A percentile compares a stretch with the other conserved stretches of the same genome.
These are phyloP conservation scores for Budorcas taxicolor DNA, from an alignment of 2,113 vertebrate genomes.

Conservation along the genomic window DNA sequence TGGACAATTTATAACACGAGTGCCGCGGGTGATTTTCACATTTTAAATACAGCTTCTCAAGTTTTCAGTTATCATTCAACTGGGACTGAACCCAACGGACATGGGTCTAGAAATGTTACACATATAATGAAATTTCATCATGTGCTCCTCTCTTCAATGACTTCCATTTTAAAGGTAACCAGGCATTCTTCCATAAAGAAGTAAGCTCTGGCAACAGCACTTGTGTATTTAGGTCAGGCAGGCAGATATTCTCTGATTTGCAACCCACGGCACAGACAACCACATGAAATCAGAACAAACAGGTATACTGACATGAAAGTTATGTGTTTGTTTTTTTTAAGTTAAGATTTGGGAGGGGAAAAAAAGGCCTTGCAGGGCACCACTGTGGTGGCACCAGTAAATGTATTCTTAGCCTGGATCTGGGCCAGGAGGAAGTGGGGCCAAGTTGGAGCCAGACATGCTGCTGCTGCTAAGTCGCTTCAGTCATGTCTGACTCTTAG, in stretches of 20 bases:
- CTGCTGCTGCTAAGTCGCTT: too few species aligned
- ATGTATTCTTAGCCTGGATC: neutral
- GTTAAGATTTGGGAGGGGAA: neutral
- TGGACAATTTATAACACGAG: neutral
- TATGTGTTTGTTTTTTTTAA: neutral
- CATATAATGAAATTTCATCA: neutral
- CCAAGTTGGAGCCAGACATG: neutral
- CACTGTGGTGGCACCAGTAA: neutral
- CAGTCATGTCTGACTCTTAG: neutral
- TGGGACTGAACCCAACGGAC: neutral
- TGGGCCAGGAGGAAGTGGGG: neutral
- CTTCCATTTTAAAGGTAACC: neutral
- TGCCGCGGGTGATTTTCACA: neutral
- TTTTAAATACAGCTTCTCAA: constrained; percentile 1
- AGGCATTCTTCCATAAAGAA: neutral
- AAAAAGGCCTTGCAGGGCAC: neutral
- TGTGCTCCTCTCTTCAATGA: neutral
- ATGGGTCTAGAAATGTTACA: neutral
- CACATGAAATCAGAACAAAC: constrained; percentile 31
- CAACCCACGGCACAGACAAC: neutral
- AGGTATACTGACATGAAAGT: neutral
- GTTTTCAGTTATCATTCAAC: neutral
- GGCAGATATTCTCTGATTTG: neutral
- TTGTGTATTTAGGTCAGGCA: neutral
- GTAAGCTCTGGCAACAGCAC: neutral